Conservation (phyloP, 2,113 vertebrate species). For the Xenopus laevis region DNA sequence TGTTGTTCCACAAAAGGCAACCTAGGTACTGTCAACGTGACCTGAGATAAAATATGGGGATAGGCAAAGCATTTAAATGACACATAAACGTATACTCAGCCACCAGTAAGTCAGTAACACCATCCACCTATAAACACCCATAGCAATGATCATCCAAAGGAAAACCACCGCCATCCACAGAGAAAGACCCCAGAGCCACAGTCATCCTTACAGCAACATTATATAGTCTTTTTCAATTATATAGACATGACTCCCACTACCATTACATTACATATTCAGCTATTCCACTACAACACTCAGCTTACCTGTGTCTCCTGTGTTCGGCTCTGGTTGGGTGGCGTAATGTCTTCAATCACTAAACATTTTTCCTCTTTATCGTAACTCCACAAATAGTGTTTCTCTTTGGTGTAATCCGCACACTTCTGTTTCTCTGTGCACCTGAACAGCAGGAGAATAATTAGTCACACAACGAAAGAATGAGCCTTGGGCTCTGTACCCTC, state of each 20-base stretch:
- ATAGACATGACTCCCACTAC: no score
- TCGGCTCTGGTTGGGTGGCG: conserved; percentile 71
- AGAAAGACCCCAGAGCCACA: no score
- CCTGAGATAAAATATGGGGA: conserved; percentile 51
- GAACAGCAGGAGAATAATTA: neutral
- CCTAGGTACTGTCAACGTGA: conserved; percentile 68
- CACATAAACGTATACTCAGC: no score
- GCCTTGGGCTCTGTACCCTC: no score
- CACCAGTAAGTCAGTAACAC: no score
- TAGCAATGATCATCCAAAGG: no score
- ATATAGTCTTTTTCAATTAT: no score
- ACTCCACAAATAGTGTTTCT: conserved; percentile 83
- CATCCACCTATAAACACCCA: no score
- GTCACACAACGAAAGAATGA: no score
- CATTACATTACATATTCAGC: no score
- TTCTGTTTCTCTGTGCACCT: conserved; percentile 72
- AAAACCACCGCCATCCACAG: no score
- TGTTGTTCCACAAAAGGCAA: conserved; percentile 63
- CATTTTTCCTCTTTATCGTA: conserved; percentile 64
- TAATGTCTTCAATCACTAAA: conserved; percentile 62
- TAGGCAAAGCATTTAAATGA: neutral
- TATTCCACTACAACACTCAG: neutral
- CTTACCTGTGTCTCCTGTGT: conserved; percentile 71
- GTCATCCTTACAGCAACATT: no score
- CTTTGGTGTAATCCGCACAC: conserved; percentile 62